Base-by-base conservation (phyloP, 2,888 invertebrate genomes). In the Autographa pulchrina region DNA sequence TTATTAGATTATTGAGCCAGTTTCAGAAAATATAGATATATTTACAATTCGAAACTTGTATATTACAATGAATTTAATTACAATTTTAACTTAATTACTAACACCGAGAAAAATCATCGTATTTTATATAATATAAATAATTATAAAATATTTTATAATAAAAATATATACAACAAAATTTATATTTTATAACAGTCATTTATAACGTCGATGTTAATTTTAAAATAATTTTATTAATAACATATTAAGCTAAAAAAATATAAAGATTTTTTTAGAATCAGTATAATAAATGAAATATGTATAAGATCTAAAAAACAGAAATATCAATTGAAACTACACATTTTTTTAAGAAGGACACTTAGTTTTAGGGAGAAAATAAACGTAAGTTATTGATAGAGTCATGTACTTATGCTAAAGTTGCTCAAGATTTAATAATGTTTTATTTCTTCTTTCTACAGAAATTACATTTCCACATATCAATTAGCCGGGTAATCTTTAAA, bases 281-380 rank as follows among this genome's bases (percentile, higher is more conserved):
- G 65, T 64, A 32, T 64, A 73, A 70, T 0, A 58, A 62, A 66
- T 68, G 4, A 48, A 25, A 43, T 48, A 18, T 52, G 20, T 32
- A 62, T 18, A 32, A 31, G n/a, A 52, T n/a, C 18, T n/a, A 58
- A 43, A 54, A 54, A 43, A 41, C 56, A 60, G 60, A 11, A 18
- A 18, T 60, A 72, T 66, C 54, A 74, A 71, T 69, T 68, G 64
- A 75, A 72, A 68, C 74, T 77, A 84, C 68, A 58, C 62, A 81
- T 79, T 72, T 65, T 73, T 68, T 78, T 80, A 69, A 68, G 84
- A 85, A 87, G 86, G 82, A 77, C 84, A 86, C 85, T 86, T 86
- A 77, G 78, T 78, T 79, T 80, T 78, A 76, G 75, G 77, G 66
- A 75, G 43, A 0, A 64, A 70, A 75, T 62, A 54, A 72, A 81